A percentile compares a stretch with the other conserved stretches of the same genome.
phyloP scores from a whole-genome alignment of 1,140 invertebrate species.

The Brachionus calyciflorus region DNA sequence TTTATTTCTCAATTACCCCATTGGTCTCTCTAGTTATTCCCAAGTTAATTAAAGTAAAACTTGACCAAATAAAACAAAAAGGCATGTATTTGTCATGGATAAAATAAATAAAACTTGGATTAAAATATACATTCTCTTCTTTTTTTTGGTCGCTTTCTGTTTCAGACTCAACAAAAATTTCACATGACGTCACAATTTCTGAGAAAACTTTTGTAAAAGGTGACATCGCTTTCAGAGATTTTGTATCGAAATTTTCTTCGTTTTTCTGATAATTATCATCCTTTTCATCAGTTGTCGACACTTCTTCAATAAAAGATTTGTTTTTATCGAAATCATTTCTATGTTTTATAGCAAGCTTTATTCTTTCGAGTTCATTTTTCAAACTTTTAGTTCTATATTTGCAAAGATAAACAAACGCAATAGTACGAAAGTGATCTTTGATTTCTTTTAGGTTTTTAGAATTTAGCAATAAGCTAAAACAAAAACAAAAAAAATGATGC shows the following conservation, averaged over 20 bases:
- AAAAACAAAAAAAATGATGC: constrained; percentile 24
- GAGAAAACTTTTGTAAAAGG: constrained; percentile 15
- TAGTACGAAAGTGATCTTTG: constrained; percentile 18
- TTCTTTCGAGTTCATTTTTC: background rate
- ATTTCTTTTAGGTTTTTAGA: background rate
- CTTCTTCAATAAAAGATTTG: constrained; percentile 5
- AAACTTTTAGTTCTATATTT: background rate
- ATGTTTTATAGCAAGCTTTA: background rate
- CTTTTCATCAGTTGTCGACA: background rate
- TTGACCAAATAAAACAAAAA: constrained; percentile 36
- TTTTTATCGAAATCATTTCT: constrained; percentile 14
- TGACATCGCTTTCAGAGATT: constrained; percentile 13
- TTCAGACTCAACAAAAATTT: background rate
- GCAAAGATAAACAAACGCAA: background rate
- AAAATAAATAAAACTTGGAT: constrained; percentile 9
- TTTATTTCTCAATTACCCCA: constrained; percentile 37
- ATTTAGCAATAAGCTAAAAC: constrained; percentile 24
- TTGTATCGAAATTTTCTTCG: constrained; percentile 8
- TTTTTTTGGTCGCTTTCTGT: background rate
- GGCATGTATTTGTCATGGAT: constrained; percentile 16
- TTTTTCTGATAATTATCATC: background rate
- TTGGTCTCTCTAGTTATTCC: constrained; percentile 24
- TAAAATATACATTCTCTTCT: constrained; percentile 12
- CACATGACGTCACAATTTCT: constrained; percentile 13
- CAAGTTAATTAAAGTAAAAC: constrained; percentile 14